A percentile compares a stretch with the other conserved stretches of the same genome.
Evolutionary conservation across 2,888 invertebrate species (phyloP).

Genomic region (Drepanosiphum platanoidis): DNA sequence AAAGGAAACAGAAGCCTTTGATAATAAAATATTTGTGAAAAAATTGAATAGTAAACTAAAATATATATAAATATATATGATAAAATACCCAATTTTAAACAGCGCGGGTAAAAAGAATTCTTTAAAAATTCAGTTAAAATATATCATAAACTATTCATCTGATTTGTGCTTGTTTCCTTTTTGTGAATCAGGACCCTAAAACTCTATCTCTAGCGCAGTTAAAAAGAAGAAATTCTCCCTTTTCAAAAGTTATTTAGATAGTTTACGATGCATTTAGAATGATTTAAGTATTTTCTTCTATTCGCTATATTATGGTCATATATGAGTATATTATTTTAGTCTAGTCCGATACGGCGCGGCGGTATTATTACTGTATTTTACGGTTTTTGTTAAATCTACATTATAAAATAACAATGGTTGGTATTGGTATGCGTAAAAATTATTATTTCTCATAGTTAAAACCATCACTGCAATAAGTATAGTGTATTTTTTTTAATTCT

Average conservation of each 20-base stretch:
- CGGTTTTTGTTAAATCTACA: neutral
- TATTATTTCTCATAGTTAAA: neutral
- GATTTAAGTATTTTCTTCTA: neutral
- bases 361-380: neutral
- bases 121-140: neutral
- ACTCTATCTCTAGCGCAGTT: neutral
- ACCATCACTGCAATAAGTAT: too few species aligned
- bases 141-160: conserved; percentile 4
- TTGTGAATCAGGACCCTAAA: neutral
- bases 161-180: neutral
- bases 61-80: neutral
- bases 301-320: too few species aligned
- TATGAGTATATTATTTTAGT: neutral
- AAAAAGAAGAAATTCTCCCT: neutral
- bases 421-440: neutral
- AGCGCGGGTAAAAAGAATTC: neutral
- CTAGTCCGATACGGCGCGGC: neutral
- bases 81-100: neutral
- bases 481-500: too few species aligned
- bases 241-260: neutral
- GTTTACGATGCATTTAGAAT: neutral
- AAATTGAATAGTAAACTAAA: neutral
- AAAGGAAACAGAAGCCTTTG: conserved; percentile 13
- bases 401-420: too few species aligned
- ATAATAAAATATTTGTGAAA: neutral